Base-by-base conservation (phyloP, 2,888 invertebrate species). In the Helleia helle region DNA sequence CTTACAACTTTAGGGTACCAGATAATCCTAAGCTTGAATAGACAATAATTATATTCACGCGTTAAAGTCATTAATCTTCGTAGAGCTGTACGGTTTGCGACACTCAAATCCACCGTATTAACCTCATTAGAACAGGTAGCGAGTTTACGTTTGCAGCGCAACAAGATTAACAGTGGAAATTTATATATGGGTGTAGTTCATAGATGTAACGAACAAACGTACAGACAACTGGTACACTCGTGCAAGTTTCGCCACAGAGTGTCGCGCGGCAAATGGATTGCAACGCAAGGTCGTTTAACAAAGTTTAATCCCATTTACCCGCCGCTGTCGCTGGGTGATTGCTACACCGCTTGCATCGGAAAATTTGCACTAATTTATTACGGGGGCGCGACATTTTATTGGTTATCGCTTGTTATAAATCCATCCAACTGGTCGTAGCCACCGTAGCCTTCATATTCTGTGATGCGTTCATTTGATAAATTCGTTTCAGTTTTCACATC, bases 261-360 rank as follows among this genome's bases (percentile, higher is more conserved):
- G 68, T 68, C 70, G 70, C 68, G 47, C 59, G 50, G 63, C 68
- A 73, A 72, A 79, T 73, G 72, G 70, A 75, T 75, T 70, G 71
- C 71, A 69, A 71, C 65, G 68, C 74, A 70, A 76, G 71, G 72
- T 71, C 71, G 75, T 74, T 81, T 72, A 76, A 71, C 77, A 74
- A 77, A 80, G 69, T 80, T 77, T 77, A 80, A 80, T 79, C 74
- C 69, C 66, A 71, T 77, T 80, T 71, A 65, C 64, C 59, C 60
- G 56, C 64, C 62, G 59, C 67, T 68, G 73, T 74, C 72, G 62
- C 59, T 68, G 54, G 57, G 61, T 49, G 51, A 52, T 51, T 54
- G 52, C 53, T 41, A 49, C 48, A 47, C 46, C 46, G 54, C 52
- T 54, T 58, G 67, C 67, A 63, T 68, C 58, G 60, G 67, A 61